Percentiles rank a stretch among this genome's conserved stretches.
Conservation (phyloP, 2,888 invertebrate genomes). For the Megalurothrips usitatus region DNA sequence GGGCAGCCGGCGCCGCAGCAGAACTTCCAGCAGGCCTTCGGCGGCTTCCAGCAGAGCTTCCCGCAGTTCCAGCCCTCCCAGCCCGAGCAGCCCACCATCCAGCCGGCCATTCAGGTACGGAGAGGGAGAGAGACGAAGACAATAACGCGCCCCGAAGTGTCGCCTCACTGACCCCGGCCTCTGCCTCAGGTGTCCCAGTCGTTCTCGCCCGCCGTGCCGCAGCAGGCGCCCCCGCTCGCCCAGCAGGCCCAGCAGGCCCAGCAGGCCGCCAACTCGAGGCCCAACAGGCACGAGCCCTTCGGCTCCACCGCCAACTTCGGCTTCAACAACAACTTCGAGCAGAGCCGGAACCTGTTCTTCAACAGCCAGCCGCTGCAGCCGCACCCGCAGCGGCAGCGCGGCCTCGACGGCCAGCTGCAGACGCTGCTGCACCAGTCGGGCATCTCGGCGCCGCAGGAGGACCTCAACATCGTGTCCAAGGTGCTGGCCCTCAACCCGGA, state of each 20-base stretch:
- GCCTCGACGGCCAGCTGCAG: conserved; percentile 58
- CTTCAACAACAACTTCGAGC: conserved; percentile 49
- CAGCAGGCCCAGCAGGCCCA: not conserved
- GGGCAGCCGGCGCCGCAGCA: not conserved
- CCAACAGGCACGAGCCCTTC: conserved; percentile 46
- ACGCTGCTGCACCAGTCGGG: conserved; percentile 63
- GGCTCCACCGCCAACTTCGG: conserved; percentile 57
- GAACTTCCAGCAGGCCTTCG: conserved; percentile 6
- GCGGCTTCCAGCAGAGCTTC: not conserved
- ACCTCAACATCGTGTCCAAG: conserved; percentile 75
- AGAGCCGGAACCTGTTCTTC: conserved; percentile 37
- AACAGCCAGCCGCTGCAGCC: conserved; percentile 37
- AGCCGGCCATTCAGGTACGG: conserved; percentile 9
- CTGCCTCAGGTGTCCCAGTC: conserved; percentile 14
- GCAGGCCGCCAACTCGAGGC: not conserved
- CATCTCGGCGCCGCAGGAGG: conserved; percentile 62
- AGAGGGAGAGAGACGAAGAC: not conserved
- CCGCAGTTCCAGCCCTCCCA: not conserved
- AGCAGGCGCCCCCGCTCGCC: conserved; percentile 4
- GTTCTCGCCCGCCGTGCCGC: not conserved
- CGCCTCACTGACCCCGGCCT: not conserved
- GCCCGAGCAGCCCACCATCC: conserved; percentile 21
- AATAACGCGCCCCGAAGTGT: not conserved
- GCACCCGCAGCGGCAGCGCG: conserved; percentile 41
- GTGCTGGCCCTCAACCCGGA: conserved; percentile 67